Evolutionary conservation across 2,797 vertebrate genomes (phyloP), one percentile per base, ranked within the genome.

Genomic region (Lophotriccus pileatus): DNA sequence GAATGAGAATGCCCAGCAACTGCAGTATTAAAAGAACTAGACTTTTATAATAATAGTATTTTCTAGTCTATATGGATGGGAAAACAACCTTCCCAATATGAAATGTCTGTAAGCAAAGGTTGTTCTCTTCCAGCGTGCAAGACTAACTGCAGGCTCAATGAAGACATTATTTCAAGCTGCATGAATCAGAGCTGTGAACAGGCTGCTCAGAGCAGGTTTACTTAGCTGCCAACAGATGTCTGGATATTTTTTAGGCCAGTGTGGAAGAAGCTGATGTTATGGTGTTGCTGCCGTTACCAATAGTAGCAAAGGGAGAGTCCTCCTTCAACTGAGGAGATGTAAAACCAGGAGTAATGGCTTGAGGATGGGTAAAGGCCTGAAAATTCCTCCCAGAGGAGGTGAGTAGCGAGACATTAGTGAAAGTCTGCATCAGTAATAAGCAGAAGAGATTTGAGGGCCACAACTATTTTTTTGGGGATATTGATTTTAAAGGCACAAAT

Each of bases 401-500:
- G 10, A 44, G 10, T 37, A 43, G 9, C 47, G 56, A 67, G 52
- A 70, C 25, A 43, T 14, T 19, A 60, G 5, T 59, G 47, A 50
- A 70, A 3, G 13, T 39, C 47, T 85, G 11, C 27, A 10, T 67
- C 58, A 25, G 22, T 47, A 14, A 34, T 62, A 76, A 50, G 36
- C 39, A 69, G 64, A 80, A 74, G n/a, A 59, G 12, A n/a, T 49
- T n/a, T 69, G 7, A 74, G 12, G 14, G 20, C 56, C 15, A 7
- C 27, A 70, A 30, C 25, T 41, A 32, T 4, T 79, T 11, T 43
- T 67, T 73, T 47, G 68, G 62, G 56, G 59, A 56, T 87, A 67
- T 52, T 80, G 67, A 66, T 83, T 68, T 91, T 83, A 80, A 18
- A 82, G 28, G 22, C 37, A 66, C n/a, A 60, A n/a, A 68, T 78